Evolutionary conservation across 1,140 invertebrate genomes (phyloP), one percentile per base, ranked within the genome.

Genomic region (Papilio machaon): DNA sequence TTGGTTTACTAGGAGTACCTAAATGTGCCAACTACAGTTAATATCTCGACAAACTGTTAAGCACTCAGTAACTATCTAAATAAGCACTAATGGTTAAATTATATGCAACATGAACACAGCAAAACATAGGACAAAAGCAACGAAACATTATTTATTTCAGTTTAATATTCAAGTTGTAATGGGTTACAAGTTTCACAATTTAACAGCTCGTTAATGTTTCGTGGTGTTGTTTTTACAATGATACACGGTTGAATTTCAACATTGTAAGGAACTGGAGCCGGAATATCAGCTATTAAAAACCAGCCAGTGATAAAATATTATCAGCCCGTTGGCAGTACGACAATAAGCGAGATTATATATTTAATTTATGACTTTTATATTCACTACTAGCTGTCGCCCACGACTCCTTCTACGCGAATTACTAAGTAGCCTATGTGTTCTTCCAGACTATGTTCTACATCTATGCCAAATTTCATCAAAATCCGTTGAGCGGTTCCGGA

Each of bases 171-270:
- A 23, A 8, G 60, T 23, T 13, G 60, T 13, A 30, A 30, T 30
- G 23, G 23, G 64, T 38, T 70, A 70, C 64, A 70, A 35, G 64
- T 70, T 70, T 70, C 64, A 35, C 64, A 70, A 70, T 35, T 35
- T 7, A 70, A 13, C 23, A 70, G 64, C 64, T 35, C 64, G 64
- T 70, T 70, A 35, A 67, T 35, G 64, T 35, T 64, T 23, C 60
- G 7, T 30, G 60, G 10, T 70, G 64, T 70, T 35, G 64, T 70
- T 70, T 64, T 70, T 13, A 70, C 35, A 38, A 30, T 64, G 23
- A 64, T 70, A 70, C 64, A 70, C 64, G 30, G 64, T 64, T 23
- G 4, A 4, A 67, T 70, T 70, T 15, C 64, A 35, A 38, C 3
- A 60, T n/a, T 6, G 60, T 30, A 30, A 2, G 10, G 10, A 4